Evolutionary conservation across 2,113 vertebrate genomes (phyloP), one percentile per base, ranked within the genome.

Genomic region (Sigmodon hispidus): DNA sequence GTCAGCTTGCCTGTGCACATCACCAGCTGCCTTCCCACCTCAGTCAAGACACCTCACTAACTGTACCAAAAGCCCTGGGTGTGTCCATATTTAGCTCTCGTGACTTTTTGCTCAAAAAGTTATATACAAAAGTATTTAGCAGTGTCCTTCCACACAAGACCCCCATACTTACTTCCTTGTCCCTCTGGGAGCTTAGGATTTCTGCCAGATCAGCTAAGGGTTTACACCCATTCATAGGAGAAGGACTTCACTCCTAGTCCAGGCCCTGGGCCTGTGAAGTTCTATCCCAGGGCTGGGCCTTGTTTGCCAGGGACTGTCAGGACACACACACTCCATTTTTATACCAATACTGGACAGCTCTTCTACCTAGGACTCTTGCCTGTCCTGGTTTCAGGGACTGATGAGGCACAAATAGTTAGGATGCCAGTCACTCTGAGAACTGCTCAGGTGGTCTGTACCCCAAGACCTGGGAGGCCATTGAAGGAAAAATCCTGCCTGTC

Each of bases 401-500:
- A 2, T 17, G 96, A 94, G 98, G 97, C 98, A 98, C 98, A 98
- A 96, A 34, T 6, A 67, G 29, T 1, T 9, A 11, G 43, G 6
- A 45, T 0, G 0, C 4, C 5, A 26, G 34, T 69, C 13, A 24
- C 21, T 36, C 17, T 7, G 40, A 57, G 22, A 3, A 13, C 6
- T 34, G 1, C 1, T 97, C 98, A 98, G 98, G 98, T 98, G 98
- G 98, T 97, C 43, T 3, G 96, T 21, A 85, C 96, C 98, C 98
- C 69, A 92, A 95, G 97, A 98, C 98, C 97, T 98, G 97, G 98
- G 98, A 98, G 98, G 98, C 98, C 98, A 98, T 97, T 97, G 97
- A 98, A 98, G 98, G 98, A 98, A 98, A 98, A 97, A 98, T 98
- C 98, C 98, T 98, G 98, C 98, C 98, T 97, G 98, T 97, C 97